A percentile compares a stretch with the other conserved stretches of the same genome.
These are phyloP conservation scores for Hippocampus guttulatus DNA, from an alignment of 2,113 vertebrate species.

Conservation along the genomic window DNA sequence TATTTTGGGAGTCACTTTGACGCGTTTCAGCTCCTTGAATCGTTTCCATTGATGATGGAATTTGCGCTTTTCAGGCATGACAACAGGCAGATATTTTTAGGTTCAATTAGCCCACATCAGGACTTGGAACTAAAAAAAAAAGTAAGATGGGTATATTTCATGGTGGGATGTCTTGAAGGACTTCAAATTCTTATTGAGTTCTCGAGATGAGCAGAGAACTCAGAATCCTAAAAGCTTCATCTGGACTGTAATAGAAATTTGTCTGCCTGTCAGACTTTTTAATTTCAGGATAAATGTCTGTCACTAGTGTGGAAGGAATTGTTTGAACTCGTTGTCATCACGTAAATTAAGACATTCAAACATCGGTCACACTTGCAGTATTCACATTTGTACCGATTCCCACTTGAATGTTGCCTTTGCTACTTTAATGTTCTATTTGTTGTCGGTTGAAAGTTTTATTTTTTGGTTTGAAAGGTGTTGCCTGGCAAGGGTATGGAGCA, in stretches of 20 bases:
- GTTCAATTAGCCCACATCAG: conserved; percentile 51
- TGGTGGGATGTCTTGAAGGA: conserved; percentile 5
- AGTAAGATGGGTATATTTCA: conserved; percentile 38
- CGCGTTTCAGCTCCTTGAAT: not conserved
- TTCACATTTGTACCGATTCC: not conserved
- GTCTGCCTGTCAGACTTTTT: not conserved
- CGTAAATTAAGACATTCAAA: not conserved
- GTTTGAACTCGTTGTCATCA: not conserved
- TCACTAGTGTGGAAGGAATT: not conserved
- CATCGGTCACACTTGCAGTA: not conserved
- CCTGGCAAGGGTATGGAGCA: conserved; percentile 77
- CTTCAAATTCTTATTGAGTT: not conserved
- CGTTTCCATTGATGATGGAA: not conserved
- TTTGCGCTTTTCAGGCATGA: conserved; percentile 5
- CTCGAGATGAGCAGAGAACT: not conserved
- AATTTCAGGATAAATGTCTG: not conserved
- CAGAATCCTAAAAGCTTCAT: not conserved
- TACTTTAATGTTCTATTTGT: not conserved
- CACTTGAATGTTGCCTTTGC: not conserved
- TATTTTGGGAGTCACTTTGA: not conserved
- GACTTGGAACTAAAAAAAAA: conserved; percentile 23
- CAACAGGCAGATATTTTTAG: conserved; percentile 40
- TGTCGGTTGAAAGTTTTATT: not conserved
- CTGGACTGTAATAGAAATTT: not conserved
- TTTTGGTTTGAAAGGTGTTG: conserved; percentile 1